Conservation (phyloP, 2,113 vertebrate species). For the Semicossyphus pulcher region DNA sequence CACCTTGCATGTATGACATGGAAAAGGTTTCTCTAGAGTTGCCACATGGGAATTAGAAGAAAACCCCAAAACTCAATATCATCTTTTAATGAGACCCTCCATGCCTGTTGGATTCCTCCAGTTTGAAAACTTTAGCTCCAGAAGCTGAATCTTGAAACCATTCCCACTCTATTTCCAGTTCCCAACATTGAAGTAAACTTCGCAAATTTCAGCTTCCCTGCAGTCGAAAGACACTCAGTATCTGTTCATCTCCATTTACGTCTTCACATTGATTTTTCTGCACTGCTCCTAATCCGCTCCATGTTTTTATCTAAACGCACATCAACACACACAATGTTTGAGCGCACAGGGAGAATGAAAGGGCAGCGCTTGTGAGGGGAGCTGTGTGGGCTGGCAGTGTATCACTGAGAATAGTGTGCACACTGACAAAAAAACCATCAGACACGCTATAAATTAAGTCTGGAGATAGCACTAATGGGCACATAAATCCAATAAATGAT, state of each 20-base stretch:
- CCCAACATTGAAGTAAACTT: not conserved
- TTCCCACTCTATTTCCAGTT: not conserved
- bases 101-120: too few species aligned
- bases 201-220: not conserved
- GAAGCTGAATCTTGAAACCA: not conserved
- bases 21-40: too few species aligned
- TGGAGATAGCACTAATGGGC: not conserved
- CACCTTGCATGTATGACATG: too few species aligned
- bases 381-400: not conserved
- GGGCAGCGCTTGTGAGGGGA: conserved; percentile 1
- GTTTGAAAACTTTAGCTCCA: too few species aligned
- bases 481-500: not conserved
- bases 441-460: not conserved
- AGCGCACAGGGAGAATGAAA: not conserved
- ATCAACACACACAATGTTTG: not conserved
- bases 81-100: too few species aligned
- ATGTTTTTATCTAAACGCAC: not conserved
- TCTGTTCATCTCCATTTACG: conserved; percentile 16
- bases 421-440: conserved; percentile 2
- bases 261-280: conserved; percentile 12
- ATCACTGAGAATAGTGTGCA: not conserved
- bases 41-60: too few species aligned
- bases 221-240: not conserved
- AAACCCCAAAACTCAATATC: too few species aligned
- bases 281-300: not conserved